Base-by-base conservation (phyloP, 2,888 invertebrate species). In the Campoplex nolae region DNA sequence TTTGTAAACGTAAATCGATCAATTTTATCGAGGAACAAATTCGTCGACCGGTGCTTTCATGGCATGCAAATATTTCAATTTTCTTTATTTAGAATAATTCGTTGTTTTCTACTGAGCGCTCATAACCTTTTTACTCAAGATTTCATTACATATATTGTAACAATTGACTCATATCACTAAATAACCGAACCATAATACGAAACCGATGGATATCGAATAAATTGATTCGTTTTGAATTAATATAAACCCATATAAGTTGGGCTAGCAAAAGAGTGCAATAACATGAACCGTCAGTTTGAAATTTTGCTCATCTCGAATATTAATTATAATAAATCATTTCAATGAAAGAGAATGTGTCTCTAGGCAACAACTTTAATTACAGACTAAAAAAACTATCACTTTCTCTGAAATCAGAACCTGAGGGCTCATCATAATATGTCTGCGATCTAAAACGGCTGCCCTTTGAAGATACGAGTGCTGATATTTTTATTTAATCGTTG, bases 331-430 rank as follows among this genome's bases (percentile, higher is more conserved):
- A n/a, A 9, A 18, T 7, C 51, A 16, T 51, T 71, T 51, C 18
- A 32, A 18, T 23, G 16, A 8, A 58, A 56, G 28, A 8, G 56
- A 54, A 35, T 54, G 7, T 7, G 16, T 7, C 38, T 9, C 67
- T 38, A 8, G 38, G 13, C 7, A 51, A 28, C 3, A 23, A 77
- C 42, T 51, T 6, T 45, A 2, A 6, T 58, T 35, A 7, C 16
- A 32, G 16, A 35, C n/a, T 48, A 9, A n/a, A 79, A 89, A 90
- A 89, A 79, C 28, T n/a, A 56, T 45, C 7, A 88, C 89, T 91
- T 90, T 90, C 88, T 88, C 88, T 89, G 82, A 89, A 91, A 91
- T 91, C 91, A 91, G 88, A 90, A 90, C 89, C 88, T 54, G 38
- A 62, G 76, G 77, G 58, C 18, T 16, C 7, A 70, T 70, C 16